Base-by-base conservation (phyloP, 2,797 vertebrate genomes). In the Hippoglossus hippoglossus region DNA sequence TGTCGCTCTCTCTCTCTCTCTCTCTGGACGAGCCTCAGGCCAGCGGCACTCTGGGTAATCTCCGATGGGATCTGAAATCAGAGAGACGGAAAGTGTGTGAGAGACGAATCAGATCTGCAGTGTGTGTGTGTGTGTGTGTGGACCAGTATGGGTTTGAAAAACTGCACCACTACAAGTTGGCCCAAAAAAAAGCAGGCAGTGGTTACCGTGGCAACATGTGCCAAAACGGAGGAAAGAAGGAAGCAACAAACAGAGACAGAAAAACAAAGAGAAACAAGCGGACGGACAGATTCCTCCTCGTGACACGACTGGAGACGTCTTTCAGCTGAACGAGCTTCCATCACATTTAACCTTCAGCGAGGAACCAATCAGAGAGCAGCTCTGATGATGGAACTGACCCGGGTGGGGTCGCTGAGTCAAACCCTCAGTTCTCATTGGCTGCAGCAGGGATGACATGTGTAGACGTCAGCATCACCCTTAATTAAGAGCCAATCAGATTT, bases 1-100 rank as follows among this genome's bases (percentile, higher is more conserved):
- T 24, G 19, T 68, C 62, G 64, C 67, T n/a, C n/a, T 41, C 50
- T 49, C 67, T 26, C 47, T 54, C 57, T 25, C 41, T 57, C 57
- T 28, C 25, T 49, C 71, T 63, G 69, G 73, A 56, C 25, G 75
- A 50, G 72, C 62, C 63, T 82, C 65, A 66, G 77, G 71, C 83
- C 87, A 84, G 88, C 69, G 58, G 91, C 84, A 86, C 89, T 87
- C 86, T 89, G 84, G 85, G 81, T 82, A 86, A 82, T 75, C 81
- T 88, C 80, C 79, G 18, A 66, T 46, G 16, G 76, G 68, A 75
- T 82, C 76, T 89, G 84, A 76, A 77, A 77, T 16, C 44, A 46
- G 16, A 62, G 1, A 12, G 19, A 57, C 41, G 74, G 82, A 87
- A 75, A 65, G 53, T n/a, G 56, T 44, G 25, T 28, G 25, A 34